Evolutionary conservation across 2,797 vertebrate species (phyloP).

Genomic region (Rhodeus uyekii): DNA sequence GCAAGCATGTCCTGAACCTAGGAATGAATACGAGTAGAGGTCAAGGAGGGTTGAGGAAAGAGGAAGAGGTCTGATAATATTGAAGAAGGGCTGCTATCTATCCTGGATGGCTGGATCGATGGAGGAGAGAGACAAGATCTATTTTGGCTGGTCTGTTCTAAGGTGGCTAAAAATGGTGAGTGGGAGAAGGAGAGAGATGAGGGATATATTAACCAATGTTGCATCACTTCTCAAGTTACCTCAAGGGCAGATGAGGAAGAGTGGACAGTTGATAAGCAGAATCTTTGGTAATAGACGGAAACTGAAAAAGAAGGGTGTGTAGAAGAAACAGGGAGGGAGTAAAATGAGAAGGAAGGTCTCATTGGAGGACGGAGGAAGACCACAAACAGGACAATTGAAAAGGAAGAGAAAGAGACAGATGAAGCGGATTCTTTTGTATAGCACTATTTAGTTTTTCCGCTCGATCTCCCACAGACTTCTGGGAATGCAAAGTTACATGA

Average conservation of each 20-base stretch:
- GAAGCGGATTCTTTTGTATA: conserved; percentile 7
- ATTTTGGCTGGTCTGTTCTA: conserved; percentile 45
- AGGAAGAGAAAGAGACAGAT: conserved; percentile 4
- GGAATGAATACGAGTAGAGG: not conserved
- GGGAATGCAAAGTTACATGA: conserved; percentile 4
- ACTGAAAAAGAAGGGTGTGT: conserved; percentile 26
- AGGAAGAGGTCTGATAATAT: conserved; percentile 37
- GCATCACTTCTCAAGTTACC: conserved; percentile 51
- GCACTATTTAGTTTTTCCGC: not conserved
- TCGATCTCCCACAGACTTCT: not conserved
- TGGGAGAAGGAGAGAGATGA: not conserved
- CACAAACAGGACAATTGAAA: conserved; percentile 31
- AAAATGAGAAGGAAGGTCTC: conserved; percentile 17
- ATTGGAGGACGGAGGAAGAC: conserved; percentile 20
- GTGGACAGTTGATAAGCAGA: conserved; percentile 36
- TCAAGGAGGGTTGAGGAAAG: not conserved
- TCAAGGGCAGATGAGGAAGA: conserved; percentile 51
- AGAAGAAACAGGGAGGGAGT: conserved; percentile 11
- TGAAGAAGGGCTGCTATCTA: conserved; percentile 45
- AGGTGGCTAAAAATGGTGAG: conserved; percentile 41
- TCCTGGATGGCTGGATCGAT: conserved; percentile 46
- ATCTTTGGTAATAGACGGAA: not conserved
- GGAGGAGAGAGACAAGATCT: conserved; percentile 53
- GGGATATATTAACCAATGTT: conserved; percentile 51
- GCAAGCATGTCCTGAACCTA: conserved; percentile 11